Conservation (phyloP, 2,888 invertebrate species). For the Podotricha telesiphe region DNA sequence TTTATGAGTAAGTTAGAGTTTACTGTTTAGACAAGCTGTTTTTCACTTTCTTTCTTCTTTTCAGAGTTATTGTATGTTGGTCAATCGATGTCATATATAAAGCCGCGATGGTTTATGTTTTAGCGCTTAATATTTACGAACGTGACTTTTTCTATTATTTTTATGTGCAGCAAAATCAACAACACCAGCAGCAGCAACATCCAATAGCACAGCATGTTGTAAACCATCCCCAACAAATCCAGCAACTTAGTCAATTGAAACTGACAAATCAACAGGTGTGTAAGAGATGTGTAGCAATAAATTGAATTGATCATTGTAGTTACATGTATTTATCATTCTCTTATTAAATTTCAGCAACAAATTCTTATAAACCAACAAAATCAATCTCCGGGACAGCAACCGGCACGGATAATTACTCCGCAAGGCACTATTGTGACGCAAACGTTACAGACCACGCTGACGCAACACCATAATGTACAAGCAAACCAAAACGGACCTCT, state of each 20-base stretch:
- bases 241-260: conserved; percentile 67
- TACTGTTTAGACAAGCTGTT: too few species aligned
- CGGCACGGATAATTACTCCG: conserved; percentile 70
- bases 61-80: too few species aligned
- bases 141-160: background rate
- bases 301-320: background rate
- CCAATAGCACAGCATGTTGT: conserved; percentile 65
- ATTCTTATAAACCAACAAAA: conserved; percentile 67
- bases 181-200: conserved; percentile 59
- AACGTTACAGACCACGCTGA: conserved; percentile 57
- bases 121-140: too few species aligned
- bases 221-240: conserved; percentile 59
- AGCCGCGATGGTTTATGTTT: too few species aligned
- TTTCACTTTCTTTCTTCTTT: too few species aligned
- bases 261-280: conserved; percentile 65
- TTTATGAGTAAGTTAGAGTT: too few species aligned
- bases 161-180: conserved; percentile 57
- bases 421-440: conserved; percentile 77
- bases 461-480: conserved; percentile 58
- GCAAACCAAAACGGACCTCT: conserved; percentile 63
- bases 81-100: too few species aligned
- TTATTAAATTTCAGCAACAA: conserved; percentile 55
- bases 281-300: background rate
- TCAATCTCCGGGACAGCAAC: conserved; percentile 53
- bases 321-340: background rate